A percentile compares a stretch with the other conserved stretches of the same genome.
Evolutionary conservation across 1,140 invertebrate species (phyloP).

Genomic region (Pissodes strobi): DNA sequence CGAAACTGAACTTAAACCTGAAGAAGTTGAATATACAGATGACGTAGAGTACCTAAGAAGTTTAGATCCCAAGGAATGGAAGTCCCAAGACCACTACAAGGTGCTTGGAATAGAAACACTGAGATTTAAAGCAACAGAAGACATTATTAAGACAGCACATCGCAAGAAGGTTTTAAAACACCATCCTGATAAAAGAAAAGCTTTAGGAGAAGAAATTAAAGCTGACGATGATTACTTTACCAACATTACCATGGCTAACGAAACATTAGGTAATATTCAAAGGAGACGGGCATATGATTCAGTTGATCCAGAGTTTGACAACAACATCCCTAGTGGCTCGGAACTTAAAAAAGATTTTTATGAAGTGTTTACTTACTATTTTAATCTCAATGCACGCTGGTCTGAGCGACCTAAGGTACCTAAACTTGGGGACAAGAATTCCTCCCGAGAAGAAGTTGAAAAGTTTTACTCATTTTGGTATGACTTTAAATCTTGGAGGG

Average conservation of each 20-base stretch:
- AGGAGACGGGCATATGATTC: conserved; percentile 93
- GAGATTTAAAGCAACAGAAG: conserved; percentile 77
- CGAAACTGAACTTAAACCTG: conserved; percentile 61
- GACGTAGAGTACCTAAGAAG: conserved; percentile 84
- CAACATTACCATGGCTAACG: conserved; percentile 98
- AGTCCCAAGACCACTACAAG: conserved; percentile 95
- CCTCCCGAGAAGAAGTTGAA: conserved; percentile 76
- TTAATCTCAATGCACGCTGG: conserved; percentile 90
- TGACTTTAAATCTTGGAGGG: conserved; percentile 97
- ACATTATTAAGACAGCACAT: conserved; percentile 93
- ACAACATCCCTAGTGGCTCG: conserved; percentile 76
- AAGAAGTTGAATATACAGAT: conserved; percentile 71
- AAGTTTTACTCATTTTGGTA: conserved; percentile 93
- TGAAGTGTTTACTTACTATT: conserved; percentile 74
- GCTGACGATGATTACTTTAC: conserved; percentile 96
- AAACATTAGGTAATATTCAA: conserved; percentile 80
- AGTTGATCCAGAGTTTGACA: conserved; percentile 93
- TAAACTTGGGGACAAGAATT: conserved; percentile 75
- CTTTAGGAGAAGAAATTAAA: conserved; percentile 80
- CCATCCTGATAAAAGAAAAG: conserved; percentile 96
- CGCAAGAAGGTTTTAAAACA: conserved; percentile 90
- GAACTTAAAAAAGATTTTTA: conserved; percentile 86
- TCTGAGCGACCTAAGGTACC: conserved; percentile 88
- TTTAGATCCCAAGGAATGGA: conserved; percentile 96
- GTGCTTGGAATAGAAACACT: conserved; percentile 86